Percentiles rank a stretch among this genome's conserved stretches.
Evolutionary conservation across 2,888 invertebrate species (phyloP).

Genomic region (Metalampra italica): DNA sequence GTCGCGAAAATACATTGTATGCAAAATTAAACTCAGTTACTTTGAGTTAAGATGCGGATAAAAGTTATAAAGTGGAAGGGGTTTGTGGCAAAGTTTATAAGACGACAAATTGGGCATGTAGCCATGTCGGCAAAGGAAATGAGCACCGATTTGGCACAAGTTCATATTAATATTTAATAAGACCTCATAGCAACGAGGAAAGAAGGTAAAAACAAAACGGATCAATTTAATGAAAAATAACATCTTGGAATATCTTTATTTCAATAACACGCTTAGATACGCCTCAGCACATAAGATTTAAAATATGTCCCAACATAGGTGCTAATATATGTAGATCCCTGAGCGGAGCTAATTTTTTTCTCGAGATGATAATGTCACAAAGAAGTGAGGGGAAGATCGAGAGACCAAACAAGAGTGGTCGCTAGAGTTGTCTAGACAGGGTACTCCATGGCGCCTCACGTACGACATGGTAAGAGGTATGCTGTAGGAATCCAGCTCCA

Average conservation of each 20-base stretch:
- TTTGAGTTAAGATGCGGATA: slow-evolving; percentile 8
- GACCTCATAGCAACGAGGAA: slow-evolving; percentile 7
- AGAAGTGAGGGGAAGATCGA: neutral
- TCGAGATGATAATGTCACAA: neutral
- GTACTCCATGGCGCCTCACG: slow-evolving; percentile 21
- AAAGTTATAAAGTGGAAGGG: neutral
- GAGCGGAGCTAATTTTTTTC: neutral
- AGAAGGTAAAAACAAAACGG: neutral
- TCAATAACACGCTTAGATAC: too few relatives aligned
- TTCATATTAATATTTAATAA: slow-evolving; percentile 7
- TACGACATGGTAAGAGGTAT: slow-evolving; percentile 11
- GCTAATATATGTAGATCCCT: neutral
- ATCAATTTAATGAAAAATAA: neutral
- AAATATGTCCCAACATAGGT: neutral
- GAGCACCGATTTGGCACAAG: slow-evolving; percentile 13
- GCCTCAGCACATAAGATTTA: neutral
- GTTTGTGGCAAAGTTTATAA: slow-evolving; percentile 18
- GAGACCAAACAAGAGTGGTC: neutral
- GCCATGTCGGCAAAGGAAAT: slow-evolving; percentile 28
- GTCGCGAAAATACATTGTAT: slow-evolving; percentile 14
- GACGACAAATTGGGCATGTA: slow-evolving; percentile 47
- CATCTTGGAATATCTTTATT: neutral
- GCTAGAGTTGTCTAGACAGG: slow-evolving; percentile 25
- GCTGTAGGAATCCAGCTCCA: slow-evolving; percentile 7
- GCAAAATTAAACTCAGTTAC: slow-evolving; percentile 21